Evolutionary conservation across 1,140 invertebrate species (phyloP), one percentile per base, ranked within the genome.

Genomic region (Phthorimaea operculella): DNA sequence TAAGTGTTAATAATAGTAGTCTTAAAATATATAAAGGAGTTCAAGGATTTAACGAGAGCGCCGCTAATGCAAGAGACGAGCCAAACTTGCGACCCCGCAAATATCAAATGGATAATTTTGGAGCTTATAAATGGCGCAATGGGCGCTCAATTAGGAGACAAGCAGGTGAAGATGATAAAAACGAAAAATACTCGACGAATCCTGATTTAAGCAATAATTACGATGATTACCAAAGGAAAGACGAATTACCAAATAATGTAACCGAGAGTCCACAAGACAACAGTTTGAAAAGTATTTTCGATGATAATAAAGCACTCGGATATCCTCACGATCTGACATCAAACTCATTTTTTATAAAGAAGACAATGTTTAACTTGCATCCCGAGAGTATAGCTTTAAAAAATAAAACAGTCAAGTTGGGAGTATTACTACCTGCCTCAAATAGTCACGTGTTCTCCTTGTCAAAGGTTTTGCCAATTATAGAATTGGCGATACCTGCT

Each of bases 401-500:
- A 42, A 68, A 78, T 16, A 87, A 86, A 56, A 78, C 87, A 36
- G 76, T 90, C 4, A 88, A 86, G 57, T 70, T 94, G 12, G 92
- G 89, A 5, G 90, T 94, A 4, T 87, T 95, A 9, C 87, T 92
- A 28, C 92, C 93, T 0, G 83, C 83, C 4, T 88, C 91, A 68
- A 85, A 88, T 5, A 74, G 68, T 1, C 87, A 90, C 70, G 88
- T 90, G 33, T 92, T 91, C 66, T 89, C 91, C 5, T 70, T 94
- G 59, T 86, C 87, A 6, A 90, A 90, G 65, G 88, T 95, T 18
- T 68, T 95, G 54, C 92, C 94, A 0, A 90, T 93, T 8, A 87
- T 96, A 5, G 82, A 91, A 45, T 82, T 94, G 74, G 94, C 92
- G 2, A 89, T 94, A n/a, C 77, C 83, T 39, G 85, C 88, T 11